These are phyloP conservation scores for Polypterus senegalus DNA, from an alignment of 2,113 vertebrate species.

Conservation along the genomic window DNA sequence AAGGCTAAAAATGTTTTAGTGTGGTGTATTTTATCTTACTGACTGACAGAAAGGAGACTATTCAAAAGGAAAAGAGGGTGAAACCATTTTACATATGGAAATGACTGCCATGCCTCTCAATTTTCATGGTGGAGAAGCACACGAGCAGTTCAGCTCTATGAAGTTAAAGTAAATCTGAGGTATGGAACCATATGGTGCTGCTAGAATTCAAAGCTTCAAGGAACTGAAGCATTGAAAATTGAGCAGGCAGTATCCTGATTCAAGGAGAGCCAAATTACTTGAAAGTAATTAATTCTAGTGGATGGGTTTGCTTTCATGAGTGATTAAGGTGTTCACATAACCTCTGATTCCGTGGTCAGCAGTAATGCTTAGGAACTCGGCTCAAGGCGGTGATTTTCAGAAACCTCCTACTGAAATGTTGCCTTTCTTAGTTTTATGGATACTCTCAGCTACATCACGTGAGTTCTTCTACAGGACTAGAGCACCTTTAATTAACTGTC, in stretches of 20 bases:
- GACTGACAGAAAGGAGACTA: too few species aligned
- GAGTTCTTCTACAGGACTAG: conserved; percentile 19
- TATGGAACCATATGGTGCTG: conserved; percentile 22
- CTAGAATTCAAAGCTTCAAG: conserved; percentile 27
- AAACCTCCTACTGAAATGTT: conserved; percentile 37
- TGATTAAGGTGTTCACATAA: conserved; percentile 47
- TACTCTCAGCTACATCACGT: conserved; percentile 24
- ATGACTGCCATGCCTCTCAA: too few species aligned
- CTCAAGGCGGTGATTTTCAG: conserved; percentile 34
- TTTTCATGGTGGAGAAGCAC: too few species aligned
- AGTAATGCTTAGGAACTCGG: conserved; percentile 44
- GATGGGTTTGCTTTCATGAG: conserved; percentile 52
- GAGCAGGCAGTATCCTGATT: conserved; percentile 37
- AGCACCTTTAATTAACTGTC: conserved; percentile 30
- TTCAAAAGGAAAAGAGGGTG: too few species aligned
- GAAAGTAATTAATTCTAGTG: conserved; percentile 45
- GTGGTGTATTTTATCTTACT: too few species aligned
- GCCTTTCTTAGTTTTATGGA: conserved; percentile 36
- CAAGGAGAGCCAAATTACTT: conserved; percentile 40
- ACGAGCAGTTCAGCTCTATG: not conserved
- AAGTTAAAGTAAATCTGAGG: not conserved
- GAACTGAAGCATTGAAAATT: conserved; percentile 43
- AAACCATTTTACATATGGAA: too few species aligned
- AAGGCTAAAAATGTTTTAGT: too few species aligned
- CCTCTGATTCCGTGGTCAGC: conserved; percentile 37